Conservation (phyloP, 2,113 vertebrate genomes). For the Strigops habroptila region DNA sequence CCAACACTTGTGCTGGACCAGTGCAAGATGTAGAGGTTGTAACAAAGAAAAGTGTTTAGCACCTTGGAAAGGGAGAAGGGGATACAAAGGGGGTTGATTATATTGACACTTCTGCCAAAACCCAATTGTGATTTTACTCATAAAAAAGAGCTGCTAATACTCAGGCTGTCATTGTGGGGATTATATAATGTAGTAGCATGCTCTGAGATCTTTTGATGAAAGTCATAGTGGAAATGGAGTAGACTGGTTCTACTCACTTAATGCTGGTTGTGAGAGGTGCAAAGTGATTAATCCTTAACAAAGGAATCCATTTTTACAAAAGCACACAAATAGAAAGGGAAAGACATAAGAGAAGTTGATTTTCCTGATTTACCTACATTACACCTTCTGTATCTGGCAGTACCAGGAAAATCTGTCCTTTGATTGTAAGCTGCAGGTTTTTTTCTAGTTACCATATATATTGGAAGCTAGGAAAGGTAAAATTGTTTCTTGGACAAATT, state of each 20-base stretch:
- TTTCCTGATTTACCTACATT: not conserved
- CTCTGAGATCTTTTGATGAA: not conserved
- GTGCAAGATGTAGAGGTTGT: not conserved
- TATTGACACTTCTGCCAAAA: not conserved
- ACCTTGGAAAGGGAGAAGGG: not conserved
- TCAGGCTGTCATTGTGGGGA: not conserved
- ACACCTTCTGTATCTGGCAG: not conserved
- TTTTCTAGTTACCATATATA: not conserved
- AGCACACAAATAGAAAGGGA: not conserved
- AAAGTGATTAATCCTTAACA: not conserved
- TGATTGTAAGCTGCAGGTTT: not conserved
- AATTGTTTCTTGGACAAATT: not conserved
- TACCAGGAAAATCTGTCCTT: not conserved
- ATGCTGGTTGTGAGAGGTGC: not conserved
- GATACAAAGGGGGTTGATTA: not conserved
- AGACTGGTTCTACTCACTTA: not conserved
- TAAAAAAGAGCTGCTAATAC: not conserved
- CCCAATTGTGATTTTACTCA: not conserved
- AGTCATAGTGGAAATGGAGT: not conserved
- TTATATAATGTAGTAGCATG: not conserved
- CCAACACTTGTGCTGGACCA: not conserved
- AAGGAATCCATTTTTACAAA: not conserved
- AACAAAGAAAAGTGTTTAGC: not conserved
- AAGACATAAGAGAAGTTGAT: not conserved
- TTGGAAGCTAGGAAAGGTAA: not conserved